Percentiles rank a stretch among this genome's conserved stretches.
Evolutionary conservation across 2,888 invertebrate species (phyloP).

Genomic region (Diachrysia chrysitis): DNA sequence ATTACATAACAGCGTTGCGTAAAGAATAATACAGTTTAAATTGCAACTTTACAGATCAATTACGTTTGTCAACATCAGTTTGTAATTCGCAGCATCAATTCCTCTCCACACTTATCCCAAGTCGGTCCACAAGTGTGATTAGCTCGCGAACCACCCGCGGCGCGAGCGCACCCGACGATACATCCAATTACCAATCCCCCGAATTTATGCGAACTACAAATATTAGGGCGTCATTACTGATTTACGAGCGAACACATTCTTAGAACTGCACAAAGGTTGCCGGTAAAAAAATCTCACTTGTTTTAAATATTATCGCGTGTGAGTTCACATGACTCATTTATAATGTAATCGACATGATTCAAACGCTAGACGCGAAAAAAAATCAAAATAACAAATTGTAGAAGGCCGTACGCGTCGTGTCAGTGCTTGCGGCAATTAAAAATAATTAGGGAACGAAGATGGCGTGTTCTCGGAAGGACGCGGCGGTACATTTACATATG

Average conservation of each 20-base stretch:
- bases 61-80: constrained; percentile 12
- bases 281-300: constrained; percentile 79
- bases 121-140: constrained; percentile 56
- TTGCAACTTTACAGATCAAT: background rate
- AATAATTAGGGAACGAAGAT: constrained; percentile 88
- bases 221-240: constrained; percentile 87
- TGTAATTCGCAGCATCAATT: constrained; percentile 17
- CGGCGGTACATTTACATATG: constrained; percentile 85
- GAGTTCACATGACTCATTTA: constrained; percentile 76
- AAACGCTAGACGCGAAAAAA: constrained; percentile 87
- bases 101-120: constrained; percentile 42
- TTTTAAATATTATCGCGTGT: constrained; percentile 76
- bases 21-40: background rate
- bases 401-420: constrained; percentile 83
- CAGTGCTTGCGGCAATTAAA: constrained; percentile 87
- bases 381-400: constrained; percentile 79
- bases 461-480: constrained; percentile 87
- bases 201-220: constrained; percentile 83
- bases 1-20: constrained; percentile 8
- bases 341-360: constrained; percentile 81
- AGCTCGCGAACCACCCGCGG: constrained; percentile 72
- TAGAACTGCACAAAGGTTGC: constrained; percentile 73
- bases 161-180: constrained; percentile 63
- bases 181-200: constrained; percentile 73
- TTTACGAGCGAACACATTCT: constrained; percentile 83